These are phyloP conservation scores for Eupsilia transversa DNA, from an alignment of 2,888 invertebrate species.

Conservation along the genomic window DNA sequence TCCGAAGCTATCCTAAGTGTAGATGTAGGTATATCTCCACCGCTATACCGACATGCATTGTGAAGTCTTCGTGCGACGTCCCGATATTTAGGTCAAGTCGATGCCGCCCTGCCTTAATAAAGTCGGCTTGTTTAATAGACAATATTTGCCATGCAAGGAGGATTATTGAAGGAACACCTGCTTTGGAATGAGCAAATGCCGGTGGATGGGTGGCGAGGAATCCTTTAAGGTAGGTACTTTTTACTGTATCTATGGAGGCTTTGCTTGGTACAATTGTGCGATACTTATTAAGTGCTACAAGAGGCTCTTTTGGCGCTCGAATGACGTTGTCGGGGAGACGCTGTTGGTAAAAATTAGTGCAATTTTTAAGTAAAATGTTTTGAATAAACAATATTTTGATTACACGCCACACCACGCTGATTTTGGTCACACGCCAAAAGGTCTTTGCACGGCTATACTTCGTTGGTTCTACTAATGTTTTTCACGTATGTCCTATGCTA, in stretches of 20 bases:
- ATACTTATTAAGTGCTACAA: not conserved
- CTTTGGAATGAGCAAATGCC: constrained; percentile 36
- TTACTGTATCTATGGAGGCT: not conserved
- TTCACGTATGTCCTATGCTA: not conserved
- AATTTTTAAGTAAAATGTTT: not conserved
- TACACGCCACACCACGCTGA: too few species aligned
- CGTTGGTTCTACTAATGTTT: too few species aligned
- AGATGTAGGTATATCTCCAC: not conserved
- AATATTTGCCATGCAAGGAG: constrained; percentile 66
- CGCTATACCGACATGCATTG: constrained; percentile 43
- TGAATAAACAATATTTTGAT: not conserved
- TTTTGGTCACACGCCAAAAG: too few species aligned
- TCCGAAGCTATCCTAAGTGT: not conserved
- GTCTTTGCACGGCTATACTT: too few species aligned
- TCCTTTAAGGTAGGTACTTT: not conserved
- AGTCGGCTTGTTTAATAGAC: constrained; percentile 66
- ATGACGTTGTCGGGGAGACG: not conserved
- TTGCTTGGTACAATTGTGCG: not conserved
- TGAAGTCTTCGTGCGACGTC: constrained; percentile 47
- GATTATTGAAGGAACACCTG: constrained; percentile 48
- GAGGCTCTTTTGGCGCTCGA: not conserved
- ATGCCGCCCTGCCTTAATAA: constrained; percentile 60
- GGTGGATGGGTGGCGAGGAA: not conserved
- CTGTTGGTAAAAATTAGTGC: not conserved
- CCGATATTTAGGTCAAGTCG: constrained; percentile 66